Conservation (phyloP, 2,888 invertebrate species). For the Mesorhabditis spiculigera region DNA sequence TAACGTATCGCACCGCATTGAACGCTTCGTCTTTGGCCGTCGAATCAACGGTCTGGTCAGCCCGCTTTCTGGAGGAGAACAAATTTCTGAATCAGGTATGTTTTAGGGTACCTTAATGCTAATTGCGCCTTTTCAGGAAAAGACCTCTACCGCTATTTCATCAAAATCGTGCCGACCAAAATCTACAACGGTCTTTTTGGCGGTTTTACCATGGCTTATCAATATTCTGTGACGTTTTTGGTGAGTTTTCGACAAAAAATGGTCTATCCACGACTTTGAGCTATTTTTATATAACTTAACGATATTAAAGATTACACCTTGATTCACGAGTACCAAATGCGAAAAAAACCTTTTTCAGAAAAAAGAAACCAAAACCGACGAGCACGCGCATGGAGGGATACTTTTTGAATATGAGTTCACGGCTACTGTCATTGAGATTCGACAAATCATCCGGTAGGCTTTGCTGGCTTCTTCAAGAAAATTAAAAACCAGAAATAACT, state of each 20-base stretch:
- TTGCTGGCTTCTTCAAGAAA: not conserved
- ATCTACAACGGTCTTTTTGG: conserved; percentile 63
- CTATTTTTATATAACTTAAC: too few relatives aligned
- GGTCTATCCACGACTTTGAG: too few relatives aligned
- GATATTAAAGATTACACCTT: not conserved
- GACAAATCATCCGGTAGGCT: conserved; percentile 36
- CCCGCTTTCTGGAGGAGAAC: conserved; percentile 91
- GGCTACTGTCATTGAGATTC: conserved; percentile 51
- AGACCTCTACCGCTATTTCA: conserved; percentile 84
- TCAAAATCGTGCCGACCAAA: conserved; percentile 91
- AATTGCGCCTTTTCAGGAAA: conserved; percentile 65
- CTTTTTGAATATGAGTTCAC: conserved; percentile 52
- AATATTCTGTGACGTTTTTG: conserved; percentile 85
- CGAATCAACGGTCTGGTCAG: conserved; percentile 76
- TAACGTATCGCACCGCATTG: conserved; percentile 93
- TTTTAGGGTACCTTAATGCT: conserved; percentile 21
- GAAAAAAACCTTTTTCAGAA: conserved; percentile 28
- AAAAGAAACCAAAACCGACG: conserved; percentile 36
- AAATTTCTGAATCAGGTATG: conserved; percentile 71
- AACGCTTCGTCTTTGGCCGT: conserved; percentile 88
- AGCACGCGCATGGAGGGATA: conserved; percentile 50
- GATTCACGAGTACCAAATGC: not conserved
- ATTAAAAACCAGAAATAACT: too few relatives aligned
- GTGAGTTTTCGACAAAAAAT: conserved; percentile 48
- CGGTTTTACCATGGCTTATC: conserved; percentile 68